Evolutionary conservation across 2,113 vertebrate species (phyloP).

Genomic region (Colaptes auratus): DNA sequence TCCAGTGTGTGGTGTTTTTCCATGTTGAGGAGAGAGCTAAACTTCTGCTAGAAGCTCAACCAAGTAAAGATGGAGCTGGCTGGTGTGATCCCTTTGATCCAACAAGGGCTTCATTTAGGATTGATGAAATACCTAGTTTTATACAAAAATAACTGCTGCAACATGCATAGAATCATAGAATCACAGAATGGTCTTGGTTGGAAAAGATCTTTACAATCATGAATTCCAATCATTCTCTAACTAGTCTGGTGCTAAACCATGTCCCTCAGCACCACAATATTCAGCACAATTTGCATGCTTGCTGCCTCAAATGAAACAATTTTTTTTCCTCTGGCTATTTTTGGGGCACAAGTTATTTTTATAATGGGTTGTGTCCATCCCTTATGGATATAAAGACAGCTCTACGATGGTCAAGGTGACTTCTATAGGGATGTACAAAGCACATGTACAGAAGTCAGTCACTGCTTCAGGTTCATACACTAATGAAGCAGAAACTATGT

Average conservation of each 20-base stretch:
- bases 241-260: too few species aligned
- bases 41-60: background rate
- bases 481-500: conserved; percentile 25
- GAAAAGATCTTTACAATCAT: too few species aligned
- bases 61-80: background rate
- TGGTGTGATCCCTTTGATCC: background rate
- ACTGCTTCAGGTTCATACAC: background rate
- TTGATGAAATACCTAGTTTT: background rate
- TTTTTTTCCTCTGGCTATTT: background rate
- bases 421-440: background rate
- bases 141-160: background rate
- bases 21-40: background rate
- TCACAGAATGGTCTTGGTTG: too few species aligned
- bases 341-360: background rate
- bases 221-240: too few species aligned
- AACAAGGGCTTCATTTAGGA: background rate
- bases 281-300: background rate
- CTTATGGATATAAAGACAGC: background rate
- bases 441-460: background rate
- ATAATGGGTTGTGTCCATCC: background rate
- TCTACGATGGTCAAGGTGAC: fast-evolving
- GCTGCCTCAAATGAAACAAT: background rate
- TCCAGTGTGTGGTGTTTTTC: background rate
- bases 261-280: too few species aligned
- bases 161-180: too few species aligned